phyloP scores from a whole-genome alignment of 2,113 vertebrate species.

The Hippocampus mohnikei region DNA sequence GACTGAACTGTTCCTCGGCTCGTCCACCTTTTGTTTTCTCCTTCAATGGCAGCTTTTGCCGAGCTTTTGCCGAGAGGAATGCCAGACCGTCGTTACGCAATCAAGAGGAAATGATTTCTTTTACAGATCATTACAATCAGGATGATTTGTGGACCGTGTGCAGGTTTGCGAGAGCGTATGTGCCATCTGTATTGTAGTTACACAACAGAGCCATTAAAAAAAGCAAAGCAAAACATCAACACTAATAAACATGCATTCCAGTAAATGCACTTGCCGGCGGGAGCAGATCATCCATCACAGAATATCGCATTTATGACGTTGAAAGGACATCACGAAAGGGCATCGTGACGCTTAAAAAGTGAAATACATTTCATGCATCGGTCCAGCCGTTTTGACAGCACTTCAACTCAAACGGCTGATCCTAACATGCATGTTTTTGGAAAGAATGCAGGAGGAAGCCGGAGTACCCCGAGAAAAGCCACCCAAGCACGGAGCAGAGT shows the following conservation, averaged over 20 bases:
- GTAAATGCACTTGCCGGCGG: background rate
- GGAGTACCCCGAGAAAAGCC: too few relatives aligned
- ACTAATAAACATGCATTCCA: background rate
- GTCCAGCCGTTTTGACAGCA: background rate
- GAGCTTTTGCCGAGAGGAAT: background rate
- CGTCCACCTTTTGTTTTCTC: background rate
- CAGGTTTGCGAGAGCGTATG: background rate
- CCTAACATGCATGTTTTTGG: too few relatives aligned
- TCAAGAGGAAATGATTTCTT: background rate
- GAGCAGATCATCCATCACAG: background rate
- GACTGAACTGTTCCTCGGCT: constrained; percentile 1
- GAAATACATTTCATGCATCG: background rate
- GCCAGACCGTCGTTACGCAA: background rate
- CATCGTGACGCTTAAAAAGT: background rate
- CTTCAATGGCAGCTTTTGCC: background rate
- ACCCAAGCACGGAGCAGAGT: too few relatives aligned
- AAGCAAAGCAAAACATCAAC: background rate
- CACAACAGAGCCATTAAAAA: background rate
- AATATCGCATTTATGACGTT: background rate
- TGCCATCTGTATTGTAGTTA: background rate
- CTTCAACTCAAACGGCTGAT: background rate
- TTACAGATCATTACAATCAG: background rate
- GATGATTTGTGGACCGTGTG: background rate
- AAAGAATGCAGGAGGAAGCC: too few relatives aligned
- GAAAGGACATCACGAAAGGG: background rate